A percentile compares a stretch with the other conserved stretches of the same genome.
Evolutionary conservation across 1,140 invertebrate species (phyloP).

Genomic region (Lordiphosa mommai): DNA sequence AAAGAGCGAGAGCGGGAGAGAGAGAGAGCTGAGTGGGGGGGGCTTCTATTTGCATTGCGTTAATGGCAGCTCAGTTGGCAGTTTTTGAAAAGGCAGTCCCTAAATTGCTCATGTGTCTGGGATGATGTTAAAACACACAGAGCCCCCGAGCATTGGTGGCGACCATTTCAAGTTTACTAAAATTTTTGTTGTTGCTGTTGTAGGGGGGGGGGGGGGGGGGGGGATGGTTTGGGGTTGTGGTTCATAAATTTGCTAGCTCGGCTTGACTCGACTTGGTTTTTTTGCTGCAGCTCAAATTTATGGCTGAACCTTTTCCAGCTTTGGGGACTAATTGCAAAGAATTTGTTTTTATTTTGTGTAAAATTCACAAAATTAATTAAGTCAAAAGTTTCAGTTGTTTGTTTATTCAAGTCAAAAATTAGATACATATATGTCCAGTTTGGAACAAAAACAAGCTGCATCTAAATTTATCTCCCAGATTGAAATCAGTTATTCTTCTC

Average conservation of each 20-base stretch:
- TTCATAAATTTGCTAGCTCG: constrained; percentile 34
- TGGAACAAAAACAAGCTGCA: too few relatives aligned
- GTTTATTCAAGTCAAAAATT: too few relatives aligned
- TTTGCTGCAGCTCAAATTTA: constrained; percentile 29
- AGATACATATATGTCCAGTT: too few relatives aligned
- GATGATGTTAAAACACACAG: neutral
- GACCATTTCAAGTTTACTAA: too few relatives aligned
- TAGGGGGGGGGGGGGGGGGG: too few relatives aligned
- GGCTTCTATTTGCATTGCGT: constrained; percentile 59
- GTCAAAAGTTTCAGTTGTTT: too few relatives aligned
- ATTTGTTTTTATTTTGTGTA: too few relatives aligned
- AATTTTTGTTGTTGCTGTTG: too few relatives aligned
- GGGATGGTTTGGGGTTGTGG: constrained; percentile 16
- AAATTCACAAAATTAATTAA: too few relatives aligned
- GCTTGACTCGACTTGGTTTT: constrained; percentile 1
- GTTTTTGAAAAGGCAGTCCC: constrained; percentile 45
- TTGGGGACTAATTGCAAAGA: neutral
- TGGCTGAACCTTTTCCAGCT: constrained; percentile 32
- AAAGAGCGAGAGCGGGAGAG: neutral
- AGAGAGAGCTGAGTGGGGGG: neutral
- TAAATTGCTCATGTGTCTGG: constrained; percentile 32
- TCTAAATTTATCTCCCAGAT: too few relatives aligned
- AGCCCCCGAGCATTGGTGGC: too few relatives aligned
- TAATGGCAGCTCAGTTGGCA: constrained; percentile 53
- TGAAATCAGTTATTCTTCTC: too few relatives aligned